Evolutionary conservation across 2,113 vertebrate genomes (phyloP), one percentile per base, ranked within the genome.

Genomic region (Amphiprion ocellaris): DNA sequence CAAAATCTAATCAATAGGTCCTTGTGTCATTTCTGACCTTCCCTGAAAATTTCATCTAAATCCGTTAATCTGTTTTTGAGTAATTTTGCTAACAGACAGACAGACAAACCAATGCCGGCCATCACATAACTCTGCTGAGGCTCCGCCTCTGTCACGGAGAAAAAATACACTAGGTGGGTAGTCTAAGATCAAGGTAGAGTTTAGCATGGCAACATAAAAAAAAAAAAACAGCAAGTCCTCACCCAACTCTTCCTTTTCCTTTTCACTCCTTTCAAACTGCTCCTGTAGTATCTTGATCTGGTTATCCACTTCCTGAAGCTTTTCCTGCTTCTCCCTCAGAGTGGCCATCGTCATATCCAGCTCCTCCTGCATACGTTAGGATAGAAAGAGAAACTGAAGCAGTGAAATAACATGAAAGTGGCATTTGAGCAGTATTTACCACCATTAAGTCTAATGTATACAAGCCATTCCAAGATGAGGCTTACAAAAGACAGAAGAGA

Each of bases 221-320:
- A 46, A 68, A 11, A 10, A 19, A 41, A 28, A 33, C 64, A 37
- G 37, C 54, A 52, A 62, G 2, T 1, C 44, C 90, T 93, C 82
- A 97, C 95, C 91, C 60, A 97, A 87, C 4, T 74, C 84, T 77
- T 96, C 93, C 81, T 96, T 97, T 77, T 97, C 95, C n/a, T 88
- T 88, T 5, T 96, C 23, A 44, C 93, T 93, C 91, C 69, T 95
- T 28, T 96, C 91, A 85, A 94, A 96, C 71, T 96, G 90, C n/a
- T 95, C 92, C 92, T 96, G 94, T 55, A 97, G 84, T 24, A 92
- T 53, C 53, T 86, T 90, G 77, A 97, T 96, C 85, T 96, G 82
- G 39, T 91, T 69, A 77, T 97, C 95, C 14, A 96, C 94, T 41
- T 95, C 84, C 82, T 87, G 94, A 33, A 97, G 86, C 77, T 95